Percentiles rank a stretch among this genome's conserved stretches.
phyloP scores from a whole-genome alignment of 2,888 invertebrate genomes.

The Periphyllus acericola region DNA sequence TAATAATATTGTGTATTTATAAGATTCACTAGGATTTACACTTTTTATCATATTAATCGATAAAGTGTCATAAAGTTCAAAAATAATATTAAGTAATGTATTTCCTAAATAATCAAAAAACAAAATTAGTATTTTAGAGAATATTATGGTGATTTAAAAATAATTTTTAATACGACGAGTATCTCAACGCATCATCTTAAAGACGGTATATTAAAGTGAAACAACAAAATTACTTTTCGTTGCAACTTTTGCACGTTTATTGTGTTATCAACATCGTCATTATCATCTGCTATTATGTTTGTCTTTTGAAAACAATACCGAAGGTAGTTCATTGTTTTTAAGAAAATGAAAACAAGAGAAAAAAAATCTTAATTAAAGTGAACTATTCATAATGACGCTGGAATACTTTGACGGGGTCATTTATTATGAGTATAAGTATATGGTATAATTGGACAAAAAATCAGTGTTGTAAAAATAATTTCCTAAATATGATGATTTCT shows the following conservation, averaged over 20 bases:
- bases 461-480: neutral
- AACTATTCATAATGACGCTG: slow-evolving; percentile 9
- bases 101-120: neutral
- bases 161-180: neutral
- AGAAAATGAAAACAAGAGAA: slow-evolving; percentile 15
- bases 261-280: slow-evolving; percentile 31
- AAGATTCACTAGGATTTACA: neutral
- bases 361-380: slow-evolving; percentile 45
- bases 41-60: neutral
- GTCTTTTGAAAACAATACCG: slow-evolving; percentile 2
- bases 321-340: slow-evolving; percentile 28
- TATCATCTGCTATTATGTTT: slow-evolving; percentile 21
- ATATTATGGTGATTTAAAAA: neutral
- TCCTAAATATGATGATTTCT: neutral
- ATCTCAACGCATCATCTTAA: neutral
- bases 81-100: neutral
- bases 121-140: neutral
- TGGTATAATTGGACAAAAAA: neutral
- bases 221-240: slow-evolving; percentile 18
- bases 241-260: slow-evolving; percentile 29
- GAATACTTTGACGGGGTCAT: slow-evolving; percentile 18
- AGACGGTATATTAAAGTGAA: neutral
- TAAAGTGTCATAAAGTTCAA: neutral
- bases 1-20: neutral
- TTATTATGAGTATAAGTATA: slow-evolving; percentile 5